Evolutionary conservation across 2,888 invertebrate species (phyloP).

Genomic region (Perdita meconis): DNA sequence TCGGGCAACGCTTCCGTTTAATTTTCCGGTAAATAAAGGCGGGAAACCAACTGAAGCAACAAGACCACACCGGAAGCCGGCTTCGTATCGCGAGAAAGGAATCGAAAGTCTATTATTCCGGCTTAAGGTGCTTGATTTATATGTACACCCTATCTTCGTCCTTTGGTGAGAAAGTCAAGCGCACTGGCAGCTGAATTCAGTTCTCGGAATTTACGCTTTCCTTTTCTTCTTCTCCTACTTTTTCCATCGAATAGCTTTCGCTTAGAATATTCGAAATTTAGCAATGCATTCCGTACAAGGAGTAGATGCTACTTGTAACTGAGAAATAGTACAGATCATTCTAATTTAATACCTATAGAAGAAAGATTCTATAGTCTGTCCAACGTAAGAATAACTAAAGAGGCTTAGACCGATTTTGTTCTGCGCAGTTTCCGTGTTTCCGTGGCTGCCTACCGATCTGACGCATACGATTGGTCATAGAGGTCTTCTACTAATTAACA

Average conservation of each 20-base stretch:
- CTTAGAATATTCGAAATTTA: background rate
- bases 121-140: conserved; percentile 78
- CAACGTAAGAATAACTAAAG: no score
- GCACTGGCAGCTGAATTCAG: conserved; percentile 48
- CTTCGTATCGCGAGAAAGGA: conserved; percentile 60
- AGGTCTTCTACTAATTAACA: no score
- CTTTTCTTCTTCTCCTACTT: background rate
- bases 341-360: background rate
- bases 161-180: conserved; percentile 53
- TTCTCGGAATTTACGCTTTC: conserved; percentile 48
- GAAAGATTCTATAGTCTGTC: no score
- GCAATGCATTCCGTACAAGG: background rate
- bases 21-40: conserved; percentile 76
- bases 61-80: background rate
- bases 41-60: conserved; percentile 18
- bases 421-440: no score
- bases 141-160: conserved; percentile 72
- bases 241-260: background rate
- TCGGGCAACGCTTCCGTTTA: conserved; percentile 65
- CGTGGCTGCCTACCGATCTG: no score
- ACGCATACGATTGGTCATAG: no score
- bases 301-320: background rate
- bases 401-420: no score
- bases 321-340: background rate
- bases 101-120: conserved; percentile 81